Base-by-base conservation (phyloP, 2,888 invertebrate genomes). In the Auanema sp. region DNA sequence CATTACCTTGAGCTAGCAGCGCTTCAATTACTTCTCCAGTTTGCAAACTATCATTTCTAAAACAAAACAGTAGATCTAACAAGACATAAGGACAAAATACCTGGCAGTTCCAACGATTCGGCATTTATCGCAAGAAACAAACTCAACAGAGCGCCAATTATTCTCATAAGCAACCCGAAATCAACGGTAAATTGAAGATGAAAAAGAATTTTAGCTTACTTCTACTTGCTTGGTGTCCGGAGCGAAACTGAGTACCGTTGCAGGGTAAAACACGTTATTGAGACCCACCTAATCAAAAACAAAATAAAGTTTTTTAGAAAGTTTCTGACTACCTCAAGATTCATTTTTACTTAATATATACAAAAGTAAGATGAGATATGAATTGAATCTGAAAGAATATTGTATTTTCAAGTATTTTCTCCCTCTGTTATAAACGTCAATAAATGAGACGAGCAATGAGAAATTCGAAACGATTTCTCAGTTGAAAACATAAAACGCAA, bases 241-340 rank as follows among this genome's bases (percentile, higher is more conserved):
- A 33, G 33, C 33, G 21, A 47, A 52, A n/a, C 42, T 23, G 18
- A 51, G 42, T 16, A 60, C 59, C 23, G 41, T 40, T n/a, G 53
- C 52, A 1, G 59, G 59, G 23, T 60, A 60, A 51, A 51, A 60
- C 24, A 51, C 52, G 41, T 53, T 53, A 43, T 52, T 60, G 4
- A 60, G 59, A 10, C 33, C 33, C 33, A 33, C 33, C 33, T 33
- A 33, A 33, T 33, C 4, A 33, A 33, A 8, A 33, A 33, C 3
- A 33, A 8, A 33, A 43, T 42, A 16, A 60, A 3, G 14, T 11
- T 21, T 53, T 16, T 14, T 21, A 53, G 1, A 10, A 11, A 2
- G 14, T 24, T 53, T 11, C 10, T 16, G 11, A 24, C 24, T 53
- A 53, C 61, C 43, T 61, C 61, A 23, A 61, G 25, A 41, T 61